Percentiles rank a stretch among this genome's conserved stretches.
Conservation (phyloP, 37 sponge, comb jelly and placozoan genomes). For the Amphimedon queenslandica region DNA sequence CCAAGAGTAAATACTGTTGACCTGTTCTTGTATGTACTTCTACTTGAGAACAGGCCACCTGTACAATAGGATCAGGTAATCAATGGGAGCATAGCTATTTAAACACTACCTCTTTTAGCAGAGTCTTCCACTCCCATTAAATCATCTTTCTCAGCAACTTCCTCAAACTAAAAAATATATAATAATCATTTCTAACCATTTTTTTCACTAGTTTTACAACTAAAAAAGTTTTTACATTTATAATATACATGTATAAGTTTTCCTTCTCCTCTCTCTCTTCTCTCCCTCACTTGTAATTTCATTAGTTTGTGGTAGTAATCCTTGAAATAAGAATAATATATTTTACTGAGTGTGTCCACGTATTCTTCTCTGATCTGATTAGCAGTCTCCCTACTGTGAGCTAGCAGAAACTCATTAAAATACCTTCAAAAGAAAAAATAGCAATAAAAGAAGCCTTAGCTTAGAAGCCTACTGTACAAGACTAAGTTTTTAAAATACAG, state of each 20-base stretch:
- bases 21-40: constrained; percentile 72
- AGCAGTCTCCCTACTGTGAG: constrained; percentile 82
- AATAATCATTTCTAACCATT: background rate
- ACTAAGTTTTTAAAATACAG: too few relatives aligned
- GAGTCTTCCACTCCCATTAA: constrained; percentile 95
- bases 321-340: constrained; percentile 96
- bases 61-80: background rate
- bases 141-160: constrained; percentile 88
- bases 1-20: constrained; percentile 94
- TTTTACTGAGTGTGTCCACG: constrained; percentile 91
- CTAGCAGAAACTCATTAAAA: constrained; percentile 93
- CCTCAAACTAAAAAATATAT: constrained; percentile 71
- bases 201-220: too few relatives aligned
- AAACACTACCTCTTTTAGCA: constrained; percentile 36
- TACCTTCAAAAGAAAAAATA: constrained; percentile 46
- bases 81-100: background rate
- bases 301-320: constrained; percentile 81
- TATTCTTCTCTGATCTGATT: constrained; percentile 82
- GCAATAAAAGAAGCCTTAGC: too few relatives aligned
- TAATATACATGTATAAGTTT: background rate
- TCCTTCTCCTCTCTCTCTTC: background rate
- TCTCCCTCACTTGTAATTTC: constrained; percentile 67
- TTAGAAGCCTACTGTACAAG: too few relatives aligned
- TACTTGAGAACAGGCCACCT: constrained; percentile 71
- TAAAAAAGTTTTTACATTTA: too few relatives aligned